These are phyloP conservation scores for Sylvilagus floridanus DNA, from an alignment of 2,797 vertebrate genomes.

Conservation along the genomic window DNA sequence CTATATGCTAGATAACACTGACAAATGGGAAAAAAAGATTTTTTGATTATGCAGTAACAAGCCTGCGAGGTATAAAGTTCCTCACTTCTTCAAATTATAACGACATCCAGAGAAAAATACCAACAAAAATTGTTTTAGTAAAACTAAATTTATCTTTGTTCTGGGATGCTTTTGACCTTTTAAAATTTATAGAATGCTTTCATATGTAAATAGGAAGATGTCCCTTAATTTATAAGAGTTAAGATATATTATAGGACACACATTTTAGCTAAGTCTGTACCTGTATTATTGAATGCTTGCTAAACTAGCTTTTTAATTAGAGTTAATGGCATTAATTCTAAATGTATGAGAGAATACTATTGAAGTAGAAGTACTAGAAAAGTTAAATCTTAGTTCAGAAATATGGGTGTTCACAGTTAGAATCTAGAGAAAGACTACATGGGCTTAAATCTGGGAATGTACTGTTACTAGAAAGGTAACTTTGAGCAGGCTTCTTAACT, in stretches of 20 bases:
- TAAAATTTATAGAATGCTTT: neutral
- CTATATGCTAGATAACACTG: constrained; percentile 81
- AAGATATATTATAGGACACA: neutral
- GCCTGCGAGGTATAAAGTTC: neutral
- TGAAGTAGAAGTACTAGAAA: neutral
- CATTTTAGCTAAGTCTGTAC: neutral
- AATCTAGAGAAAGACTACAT: neutral
- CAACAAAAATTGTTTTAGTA: neutral
- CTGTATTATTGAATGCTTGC: neutral
- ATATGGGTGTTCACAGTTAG: neutral
- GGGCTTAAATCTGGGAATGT: neutral
- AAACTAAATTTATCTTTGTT: neutral
- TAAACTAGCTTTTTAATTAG: neutral
- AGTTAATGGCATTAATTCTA: neutral
- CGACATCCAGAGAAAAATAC: neutral
- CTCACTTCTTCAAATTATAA: neutral
- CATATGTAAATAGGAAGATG: neutral
- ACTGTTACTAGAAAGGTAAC: neutral
- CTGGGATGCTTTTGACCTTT: neutral
- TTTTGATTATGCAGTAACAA: neutral
- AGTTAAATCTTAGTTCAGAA: neutral
- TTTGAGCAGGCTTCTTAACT: neutral
- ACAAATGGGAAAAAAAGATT: neutral
- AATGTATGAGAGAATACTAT: neutral
- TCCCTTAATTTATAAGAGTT: neutral